Conservation (phyloP, 1,140 invertebrate species). For the Eriosoma lanigerum region DNA sequence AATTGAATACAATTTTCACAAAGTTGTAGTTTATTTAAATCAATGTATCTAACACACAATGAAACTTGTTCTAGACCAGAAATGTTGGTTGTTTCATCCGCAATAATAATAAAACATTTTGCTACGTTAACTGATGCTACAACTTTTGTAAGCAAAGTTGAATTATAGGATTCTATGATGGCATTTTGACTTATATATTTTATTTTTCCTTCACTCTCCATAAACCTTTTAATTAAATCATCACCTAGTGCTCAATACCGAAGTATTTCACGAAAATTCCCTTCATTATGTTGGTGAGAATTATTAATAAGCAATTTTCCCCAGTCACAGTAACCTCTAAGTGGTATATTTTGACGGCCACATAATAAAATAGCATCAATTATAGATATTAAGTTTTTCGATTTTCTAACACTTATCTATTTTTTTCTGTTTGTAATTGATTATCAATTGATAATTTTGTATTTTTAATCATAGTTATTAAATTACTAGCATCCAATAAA, state of each 20-base stretch:
- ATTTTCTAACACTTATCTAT: not conserved
- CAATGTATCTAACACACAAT: too few relatives aligned
- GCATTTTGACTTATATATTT: not conserved
- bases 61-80: too few relatives aligned
- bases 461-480: not conserved
- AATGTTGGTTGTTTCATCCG: too few relatives aligned
- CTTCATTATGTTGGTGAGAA: not conserved
- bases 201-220: not conserved
- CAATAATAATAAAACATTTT: too few relatives aligned
- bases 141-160: not conserved
- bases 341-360: not conserved
- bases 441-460: not conserved
- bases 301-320: not conserved
- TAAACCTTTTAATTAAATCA: conserved; percentile 6
- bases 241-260: not conserved
- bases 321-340: not conserved
- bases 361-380: not conserved
- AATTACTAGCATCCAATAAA: conserved; percentile 3
- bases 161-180: not conserved
- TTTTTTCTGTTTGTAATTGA: not conserved
- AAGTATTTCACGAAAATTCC: conserved; percentile 12
- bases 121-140: not conserved
- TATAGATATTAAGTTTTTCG: not conserved
- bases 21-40: too few relatives aligned
- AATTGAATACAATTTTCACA: too few relatives aligned